These are phyloP conservation scores for Cyclargus thomasi DNA, from an alignment of 1,140 invertebrate genomes.

Conservation along the genomic window DNA sequence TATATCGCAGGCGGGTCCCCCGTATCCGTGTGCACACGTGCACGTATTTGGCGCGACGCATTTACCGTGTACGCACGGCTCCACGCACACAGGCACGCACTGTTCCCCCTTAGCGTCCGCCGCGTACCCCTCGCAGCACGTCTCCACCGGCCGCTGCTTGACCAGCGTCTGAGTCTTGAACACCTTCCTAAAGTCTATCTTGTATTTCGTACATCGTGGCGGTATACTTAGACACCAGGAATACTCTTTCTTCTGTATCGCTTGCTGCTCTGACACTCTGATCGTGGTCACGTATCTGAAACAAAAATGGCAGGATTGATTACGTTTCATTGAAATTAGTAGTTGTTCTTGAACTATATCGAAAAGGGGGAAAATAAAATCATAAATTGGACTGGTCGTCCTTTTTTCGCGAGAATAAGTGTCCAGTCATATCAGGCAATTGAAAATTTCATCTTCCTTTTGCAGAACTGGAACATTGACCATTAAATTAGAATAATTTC, in stretches of 20 bases:
- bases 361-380: no score
- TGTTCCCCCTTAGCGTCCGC: constrained; percentile 76
- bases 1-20: constrained; percentile 90
- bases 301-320: constrained; percentile 17
- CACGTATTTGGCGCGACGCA: constrained; percentile 91
- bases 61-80: constrained; percentile 87
- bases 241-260: constrained; percentile 86
- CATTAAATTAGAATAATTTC: not conserved
- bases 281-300: constrained; percentile 84
- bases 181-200: constrained; percentile 83
- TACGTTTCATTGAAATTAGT: no score
- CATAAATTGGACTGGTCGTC: no score
- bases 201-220: constrained; percentile 90
- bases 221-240: constrained; percentile 90
- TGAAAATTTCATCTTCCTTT: not conserved
- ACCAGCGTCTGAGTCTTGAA: constrained; percentile 82
- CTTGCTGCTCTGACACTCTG: constrained; percentile 84
- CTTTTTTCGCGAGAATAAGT: not conserved
- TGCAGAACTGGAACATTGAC: not conserved
- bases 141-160: constrained; percentile 85
- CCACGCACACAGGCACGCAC: constrained; percentile 87
- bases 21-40: constrained; percentile 90
- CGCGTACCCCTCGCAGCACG: constrained; percentile 87
- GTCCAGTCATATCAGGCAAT: not conserved
- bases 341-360: constrained; percentile 12